Evolutionary conservation across 2,113 vertebrate species (phyloP), one percentile per base, ranked within the genome.

Genomic region (Zosterops hypoxanthus): DNA sequence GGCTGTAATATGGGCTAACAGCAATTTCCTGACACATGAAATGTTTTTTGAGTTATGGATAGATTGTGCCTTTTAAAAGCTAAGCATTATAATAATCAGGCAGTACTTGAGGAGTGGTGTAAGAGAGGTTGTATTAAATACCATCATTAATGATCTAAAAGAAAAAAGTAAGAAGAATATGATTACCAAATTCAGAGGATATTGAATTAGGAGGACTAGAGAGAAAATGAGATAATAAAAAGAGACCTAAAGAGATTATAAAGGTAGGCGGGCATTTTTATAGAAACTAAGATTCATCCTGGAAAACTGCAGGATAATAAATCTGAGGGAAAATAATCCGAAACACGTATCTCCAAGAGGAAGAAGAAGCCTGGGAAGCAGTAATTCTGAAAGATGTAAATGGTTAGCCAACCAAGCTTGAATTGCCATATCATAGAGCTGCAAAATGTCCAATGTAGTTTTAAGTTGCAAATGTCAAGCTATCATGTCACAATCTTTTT

Each of bases 211-310:
- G 72, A 93, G 47, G 56, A 83, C 76, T 90, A 78, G 82, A 92
- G 79, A 93, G 82, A 96, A 95, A 95, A 97, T 96, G 88, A 96
- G 94, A 96, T 96, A 95, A 93, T 97, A 96, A 96, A 95, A 94
- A 81, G 71, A 81, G 72, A 94, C 82, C 88, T 94, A 86, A 95
- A 94, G 65, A 93, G 90, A 96, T 96, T 95, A 93, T 92, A 92
- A 92, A 96, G 79, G 85, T 92, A 93, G 68, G 82, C 12, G 42
- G 79, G 60, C 69, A 0, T 96, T 96, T 95, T 93, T 95, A 95
- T 93, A 92, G 88, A 94, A 96, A 93, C 9, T 34, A 75, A 86
- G 82, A 83, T 92, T 95, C 88, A 88, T 95, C 68, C 79, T 0
- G 0, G 85, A 95, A 94, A 97, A 94, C 79, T 95, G 82, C 92